Evolutionary conservation across 1,140 invertebrate genomes (phyloP).

Genomic region (Sesamia nonagrioides): DNA sequence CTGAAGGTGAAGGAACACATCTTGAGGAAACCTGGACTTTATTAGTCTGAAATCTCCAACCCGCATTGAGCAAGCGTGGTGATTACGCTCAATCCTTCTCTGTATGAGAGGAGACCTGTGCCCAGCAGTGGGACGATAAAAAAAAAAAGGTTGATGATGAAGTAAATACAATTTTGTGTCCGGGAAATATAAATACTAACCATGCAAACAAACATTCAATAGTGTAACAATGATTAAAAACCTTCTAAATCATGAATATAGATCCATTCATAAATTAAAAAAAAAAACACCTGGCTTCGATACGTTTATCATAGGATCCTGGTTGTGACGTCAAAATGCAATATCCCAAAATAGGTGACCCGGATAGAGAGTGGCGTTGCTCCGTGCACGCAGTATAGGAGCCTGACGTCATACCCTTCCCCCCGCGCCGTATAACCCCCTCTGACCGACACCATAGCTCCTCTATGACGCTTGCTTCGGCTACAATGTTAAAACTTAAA

Average conservation of each 20-base stretch:
- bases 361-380: conserved; percentile 66
- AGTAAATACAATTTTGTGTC: too few species aligned
- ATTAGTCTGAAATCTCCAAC: too few species aligned
- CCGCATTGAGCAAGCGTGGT: too few species aligned
- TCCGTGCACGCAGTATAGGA: conserved; percentile 73
- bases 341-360: conserved; percentile 81
- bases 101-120: too few species aligned
- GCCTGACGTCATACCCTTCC: conserved; percentile 72
- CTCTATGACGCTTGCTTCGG: neutral
- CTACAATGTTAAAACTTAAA: conserved; percentile 24
- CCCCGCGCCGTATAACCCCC: neutral
- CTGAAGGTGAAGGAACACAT: too few species aligned
- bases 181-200: too few species aligned
- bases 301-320: conserved; percentile 36
- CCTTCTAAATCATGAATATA: too few species aligned
- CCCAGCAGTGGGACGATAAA: too few species aligned
- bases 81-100: too few species aligned
- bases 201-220: neutral
- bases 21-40: too few species aligned
- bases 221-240: neutral
- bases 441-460: neutral
- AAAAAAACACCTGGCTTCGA: neutral
- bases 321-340: conserved; percentile 68
- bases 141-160: too few species aligned
- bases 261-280: neutral